Conservation (phyloP, 2,888 invertebrate species). For the Cancer borealis region DNA sequence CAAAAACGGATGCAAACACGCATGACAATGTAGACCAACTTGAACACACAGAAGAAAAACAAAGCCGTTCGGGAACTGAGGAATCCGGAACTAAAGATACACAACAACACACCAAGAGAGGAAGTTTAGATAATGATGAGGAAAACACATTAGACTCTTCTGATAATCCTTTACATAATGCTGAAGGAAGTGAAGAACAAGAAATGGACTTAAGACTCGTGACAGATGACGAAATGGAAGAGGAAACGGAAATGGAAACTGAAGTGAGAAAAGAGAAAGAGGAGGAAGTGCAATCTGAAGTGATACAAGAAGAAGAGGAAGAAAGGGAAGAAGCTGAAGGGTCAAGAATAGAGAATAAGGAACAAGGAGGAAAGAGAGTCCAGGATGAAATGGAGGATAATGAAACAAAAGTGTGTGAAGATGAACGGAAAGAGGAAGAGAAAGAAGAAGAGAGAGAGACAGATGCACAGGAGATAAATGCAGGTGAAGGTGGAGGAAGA, state of each 20-base stretch:
- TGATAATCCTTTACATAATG: not conserved
- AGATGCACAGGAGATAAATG: not conserved
- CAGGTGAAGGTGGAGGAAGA: not conserved
- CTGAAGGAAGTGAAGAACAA: not conserved
- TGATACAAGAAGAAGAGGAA: not conserved
- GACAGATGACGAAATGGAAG: not conserved
- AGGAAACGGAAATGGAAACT: not conserved
- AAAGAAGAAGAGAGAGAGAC: not conserved
- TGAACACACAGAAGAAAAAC: not conserved
- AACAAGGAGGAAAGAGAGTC: not conserved
- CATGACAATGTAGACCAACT: not conserved
- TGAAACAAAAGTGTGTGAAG: not conserved
- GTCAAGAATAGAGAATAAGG: not conserved
- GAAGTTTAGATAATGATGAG: not conserved
- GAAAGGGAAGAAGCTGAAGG: not conserved
- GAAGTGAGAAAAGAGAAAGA: not conserved
- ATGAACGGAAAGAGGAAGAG: not conserved
- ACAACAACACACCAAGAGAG: not conserved
- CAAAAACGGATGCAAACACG: not conserved
- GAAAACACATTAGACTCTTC: not conserved
- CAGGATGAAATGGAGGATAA: not conserved
- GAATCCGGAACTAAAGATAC: not conserved
- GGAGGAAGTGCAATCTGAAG: not conserved
- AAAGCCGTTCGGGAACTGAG: not conserved
- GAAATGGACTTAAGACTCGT: not conserved